phyloP scores from a whole-genome alignment of 2,797 vertebrate species.

The Pangasius mekongensis region DNA sequence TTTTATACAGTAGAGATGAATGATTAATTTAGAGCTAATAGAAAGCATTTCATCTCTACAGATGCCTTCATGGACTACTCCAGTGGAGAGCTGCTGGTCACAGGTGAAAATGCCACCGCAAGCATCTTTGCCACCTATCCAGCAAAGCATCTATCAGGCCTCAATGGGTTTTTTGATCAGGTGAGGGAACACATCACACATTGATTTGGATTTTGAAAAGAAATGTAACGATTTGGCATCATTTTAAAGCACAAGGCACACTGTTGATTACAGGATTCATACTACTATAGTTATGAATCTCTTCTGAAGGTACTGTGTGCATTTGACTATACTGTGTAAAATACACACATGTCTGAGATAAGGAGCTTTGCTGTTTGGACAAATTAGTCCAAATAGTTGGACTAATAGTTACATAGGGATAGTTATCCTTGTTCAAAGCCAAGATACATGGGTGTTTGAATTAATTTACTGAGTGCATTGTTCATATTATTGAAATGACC shows the following conservation, averaged over 20 bases:
- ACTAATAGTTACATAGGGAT: too few relatives aligned
- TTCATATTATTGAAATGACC: not conserved
- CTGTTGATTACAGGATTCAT: not conserved
- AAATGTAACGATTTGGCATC: too few relatives aligned
- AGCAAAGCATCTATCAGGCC: slow-evolving; percentile 80
- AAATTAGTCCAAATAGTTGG: too few relatives aligned
- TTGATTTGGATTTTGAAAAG: not conserved
- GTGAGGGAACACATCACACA: slow-evolving; percentile 71
- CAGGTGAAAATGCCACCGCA: slow-evolving; percentile 89
- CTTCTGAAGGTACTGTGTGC: not conserved
- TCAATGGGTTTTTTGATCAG: slow-evolving; percentile 92
- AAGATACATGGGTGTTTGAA: not conserved
- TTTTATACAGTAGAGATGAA: not conserved
- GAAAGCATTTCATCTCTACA: slow-evolving; percentile 61
- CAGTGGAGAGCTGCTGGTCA: slow-evolving; percentile 77
- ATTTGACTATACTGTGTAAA: not conserved
- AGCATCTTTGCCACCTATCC: slow-evolving; percentile 95
- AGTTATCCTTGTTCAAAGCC: not conserved
- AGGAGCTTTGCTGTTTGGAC: not conserved
- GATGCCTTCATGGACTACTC: slow-evolving; percentile 87
- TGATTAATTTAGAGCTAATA: not conserved
- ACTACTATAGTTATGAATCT: not conserved
- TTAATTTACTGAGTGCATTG: not conserved
- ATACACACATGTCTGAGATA: not conserved
- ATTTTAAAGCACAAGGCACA: too few relatives aligned